A percentile compares a stretch with the other conserved stretches of the same genome.
phyloP scores from a whole-genome alignment of 2,888 invertebrate species.

The Blera fallax region DNA sequence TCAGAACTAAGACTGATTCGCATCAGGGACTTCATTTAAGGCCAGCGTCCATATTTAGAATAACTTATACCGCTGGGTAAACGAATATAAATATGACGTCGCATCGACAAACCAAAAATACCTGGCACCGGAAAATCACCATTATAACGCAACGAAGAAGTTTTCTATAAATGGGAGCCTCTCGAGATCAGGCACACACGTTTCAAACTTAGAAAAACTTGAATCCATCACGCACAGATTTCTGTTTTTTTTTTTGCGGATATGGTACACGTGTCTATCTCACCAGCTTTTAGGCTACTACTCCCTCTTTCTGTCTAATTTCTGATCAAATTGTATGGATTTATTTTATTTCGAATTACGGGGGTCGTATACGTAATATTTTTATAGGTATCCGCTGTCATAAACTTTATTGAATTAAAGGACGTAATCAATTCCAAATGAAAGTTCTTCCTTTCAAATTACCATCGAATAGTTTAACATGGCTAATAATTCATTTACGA shows the following conservation, averaged over 20 bases:
- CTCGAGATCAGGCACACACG: neutral
- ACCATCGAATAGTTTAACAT: slow-evolving; percentile 5
- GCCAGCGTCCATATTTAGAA: too few relatives aligned
- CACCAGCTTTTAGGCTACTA: neutral
- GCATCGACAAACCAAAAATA: too few relatives aligned
- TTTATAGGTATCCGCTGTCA: neutral
- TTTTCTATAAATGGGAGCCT: neutral
- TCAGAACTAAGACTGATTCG: too few relatives aligned
- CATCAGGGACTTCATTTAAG: too few relatives aligned
- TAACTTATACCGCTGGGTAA: too few relatives aligned
- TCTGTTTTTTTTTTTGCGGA: neutral
- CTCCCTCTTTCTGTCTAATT: neutral
- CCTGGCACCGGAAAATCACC: too few relatives aligned
- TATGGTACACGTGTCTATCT: neutral
- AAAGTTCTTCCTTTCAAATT: neutral
- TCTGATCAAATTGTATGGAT: neutral
- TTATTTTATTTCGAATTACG: neutral
- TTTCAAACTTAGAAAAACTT: neutral
- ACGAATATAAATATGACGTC: too few relatives aligned
- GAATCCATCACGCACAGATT: neutral
- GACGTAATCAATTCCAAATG: neutral
- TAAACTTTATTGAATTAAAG: neutral
- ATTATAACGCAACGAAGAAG: neutral
- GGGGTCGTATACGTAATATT: neutral
- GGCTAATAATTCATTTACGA: slow-evolving; percentile 20